Evolutionary conservation across 1,140 invertebrate genomes (phyloP), one percentile per base, ranked within the genome.

Genomic region (Ruditapes philippinarum): DNA sequence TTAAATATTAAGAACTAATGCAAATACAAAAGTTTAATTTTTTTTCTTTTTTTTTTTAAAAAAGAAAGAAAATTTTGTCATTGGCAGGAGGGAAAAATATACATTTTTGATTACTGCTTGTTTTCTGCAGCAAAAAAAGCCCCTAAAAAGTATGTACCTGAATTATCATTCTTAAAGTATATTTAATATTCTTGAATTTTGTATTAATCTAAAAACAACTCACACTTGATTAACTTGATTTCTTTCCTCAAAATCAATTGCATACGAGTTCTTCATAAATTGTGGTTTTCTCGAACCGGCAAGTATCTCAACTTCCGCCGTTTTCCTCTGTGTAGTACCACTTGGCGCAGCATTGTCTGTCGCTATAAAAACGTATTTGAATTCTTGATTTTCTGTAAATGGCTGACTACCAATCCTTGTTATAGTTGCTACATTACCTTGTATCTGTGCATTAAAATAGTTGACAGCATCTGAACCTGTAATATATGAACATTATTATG

Each of bases 221-320:
- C 70, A 88, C 85, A 36, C 45, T 54, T 88, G 85, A 38, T 65
- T 60, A 11, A 79, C 28, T 1, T 25, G 42, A 80, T 88, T 88
- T 22, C 68, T 70, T 65, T 88, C 85, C 28, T 88, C 70, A 49
- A 88, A 88, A 25, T 51, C 11, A 36, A 79, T 45, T 0, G 17
- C 14, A 40, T 68, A 80, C 31, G 28, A 5, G 9, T 25, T 12
- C 57, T 80, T n/a, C 38, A 68, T 57, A 38, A 88, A 88, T 45
- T 80, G 74, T 51, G 76, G 74, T 9, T 28, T 1, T 40, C 74
- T 14, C 2, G 54, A 12, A 12, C 85, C 85, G 0, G 42, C 85
- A 22, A 33, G n/a, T n/a, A 88, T 80, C 60, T 68, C 11, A 19
- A 88, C 74, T 25, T 36, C 42, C 28, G 85, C 60, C 0, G 54